Evolutionary conservation across 1,140 invertebrate species (phyloP), one percentile per base, ranked within the genome.

Genomic region (Panagrolaimus sp.): DNA sequence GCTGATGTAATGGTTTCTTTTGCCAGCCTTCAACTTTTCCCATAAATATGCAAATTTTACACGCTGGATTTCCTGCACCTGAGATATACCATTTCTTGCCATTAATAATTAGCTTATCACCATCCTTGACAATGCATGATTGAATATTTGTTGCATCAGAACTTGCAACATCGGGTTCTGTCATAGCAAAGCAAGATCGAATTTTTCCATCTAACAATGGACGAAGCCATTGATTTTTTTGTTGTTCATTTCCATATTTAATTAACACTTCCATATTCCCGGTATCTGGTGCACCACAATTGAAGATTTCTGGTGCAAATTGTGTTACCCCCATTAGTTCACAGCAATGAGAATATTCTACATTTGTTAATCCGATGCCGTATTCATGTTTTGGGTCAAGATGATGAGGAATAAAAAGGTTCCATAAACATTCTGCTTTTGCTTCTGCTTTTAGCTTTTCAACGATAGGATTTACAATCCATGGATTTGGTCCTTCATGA

Each of bases 221-320:
- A 7, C 47, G 70, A 31, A 86, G 69, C 84, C 84, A 86, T 71
- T 80, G 73, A 65, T 78, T 46, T 70, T 86, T 84, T 73, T 86
- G 85, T 74, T 84, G 79, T 42, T 81, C 80, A 42, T 73, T 85
- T 20, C 84, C 85, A 74, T 86, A 86, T 63, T 82, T 82, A 4
- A 85, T 80, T 7, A 86, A 70, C n/a, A 85, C 84, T 72, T 86
- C 85, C 85, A 86, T 86, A 72, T 86, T 86, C 45, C 85, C 85
- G 27, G 85, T 86, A 74, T 86, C 85, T 13, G 85, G 85, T 7
- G 85, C 84, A 65, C 75, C 79, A 73, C 85, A 86, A 43, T 73
- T 76, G 42, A 75, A 75, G 8, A 13, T 25, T 79, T 85, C 84
- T 25, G 85, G 76, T 27, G 84, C 84, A 51, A 82, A 71, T 5